Evolutionary conservation across 2,113 vertebrate genomes (phyloP).

Genomic region (Ornithorhynchus anatinus): DNA sequence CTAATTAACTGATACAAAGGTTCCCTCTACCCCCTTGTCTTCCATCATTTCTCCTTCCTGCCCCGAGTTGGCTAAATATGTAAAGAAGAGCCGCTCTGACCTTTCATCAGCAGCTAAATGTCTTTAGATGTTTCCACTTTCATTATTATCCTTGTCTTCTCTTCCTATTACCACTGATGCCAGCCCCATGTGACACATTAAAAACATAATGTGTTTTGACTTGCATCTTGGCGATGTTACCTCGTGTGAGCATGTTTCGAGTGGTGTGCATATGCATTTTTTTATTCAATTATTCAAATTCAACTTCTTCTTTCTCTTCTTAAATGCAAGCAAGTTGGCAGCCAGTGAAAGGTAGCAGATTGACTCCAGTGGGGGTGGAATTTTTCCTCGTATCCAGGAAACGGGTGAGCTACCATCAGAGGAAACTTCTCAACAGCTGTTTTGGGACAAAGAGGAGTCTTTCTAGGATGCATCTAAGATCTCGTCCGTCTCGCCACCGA

Average conservation of each 20-base stretch:
- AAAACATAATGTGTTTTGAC: constrained; percentile 53
- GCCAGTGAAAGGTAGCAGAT: not conserved
- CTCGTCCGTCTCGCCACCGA: too few relatives aligned
- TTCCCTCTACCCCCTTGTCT: not conserved
- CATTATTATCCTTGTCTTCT: constrained; percentile 47
- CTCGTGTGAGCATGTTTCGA: constrained; percentile 38
- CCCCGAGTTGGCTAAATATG: constrained; percentile 25
- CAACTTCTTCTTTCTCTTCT: constrained; percentile 21
- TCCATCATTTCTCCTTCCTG: not conserved
- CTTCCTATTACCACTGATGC: constrained; percentile 44
- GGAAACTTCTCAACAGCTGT: too few relatives aligned
- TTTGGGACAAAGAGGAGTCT: too few relatives aligned
- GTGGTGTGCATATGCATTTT: constrained; percentile 47
- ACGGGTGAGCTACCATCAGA: too few relatives aligned
- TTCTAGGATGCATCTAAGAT: too few relatives aligned
- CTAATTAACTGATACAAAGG: too few relatives aligned
- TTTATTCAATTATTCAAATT: constrained; percentile 53
- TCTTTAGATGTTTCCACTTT: constrained; percentile 58
- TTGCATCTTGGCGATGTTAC: constrained; percentile 19
- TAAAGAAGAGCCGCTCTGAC: constrained; percentile 36
- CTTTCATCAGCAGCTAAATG: constrained; percentile 34
- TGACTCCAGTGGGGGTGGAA: not conserved
- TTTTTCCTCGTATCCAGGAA: not conserved
- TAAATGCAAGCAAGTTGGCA: too few relatives aligned
- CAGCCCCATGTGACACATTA: constrained; percentile 48